These are phyloP conservation scores for Cephalotes varians DNA, from an alignment of 2,888 invertebrate genomes.

Conservation along the genomic window DNA sequence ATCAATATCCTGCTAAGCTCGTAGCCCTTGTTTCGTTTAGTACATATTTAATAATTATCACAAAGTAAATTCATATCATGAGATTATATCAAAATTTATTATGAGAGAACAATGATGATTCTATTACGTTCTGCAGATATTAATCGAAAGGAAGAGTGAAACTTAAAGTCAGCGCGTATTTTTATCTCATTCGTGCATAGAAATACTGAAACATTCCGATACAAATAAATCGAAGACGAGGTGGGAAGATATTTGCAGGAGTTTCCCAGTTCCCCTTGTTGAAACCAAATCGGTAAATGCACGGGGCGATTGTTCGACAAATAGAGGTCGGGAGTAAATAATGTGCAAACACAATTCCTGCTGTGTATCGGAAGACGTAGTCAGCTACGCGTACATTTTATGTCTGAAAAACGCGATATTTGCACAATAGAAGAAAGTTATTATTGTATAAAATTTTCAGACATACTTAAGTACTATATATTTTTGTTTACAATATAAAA, in stretches of 20 bases:
- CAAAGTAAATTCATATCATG: not conserved
- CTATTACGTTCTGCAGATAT: not conserved
- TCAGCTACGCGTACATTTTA: not conserved
- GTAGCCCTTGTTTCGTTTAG: too few relatives aligned
- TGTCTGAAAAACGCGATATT: not conserved
- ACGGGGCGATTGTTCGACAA: slow-evolving; percentile 70
- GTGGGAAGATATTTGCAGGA: slow-evolving; percentile 43
- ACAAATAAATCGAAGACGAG: slow-evolving; percentile 1
- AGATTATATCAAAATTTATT: not conserved
- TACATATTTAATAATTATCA: not conserved
- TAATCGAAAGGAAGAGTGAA: not conserved
- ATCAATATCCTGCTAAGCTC: too few relatives aligned
- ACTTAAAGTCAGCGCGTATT: not conserved
- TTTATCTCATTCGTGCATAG: not conserved
- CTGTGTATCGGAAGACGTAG: not conserved
- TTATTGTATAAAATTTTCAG: not conserved
- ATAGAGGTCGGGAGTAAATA: slow-evolving; percentile 74
- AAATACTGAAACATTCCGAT: slow-evolving; percentile 22
- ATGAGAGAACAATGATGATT: not conserved
- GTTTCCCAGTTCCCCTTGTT: slow-evolving; percentile 32
- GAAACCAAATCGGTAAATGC: slow-evolving; percentile 60
- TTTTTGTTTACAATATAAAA: not conserved
- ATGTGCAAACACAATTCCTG: slow-evolving; percentile 59
- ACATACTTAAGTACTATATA: not conserved
- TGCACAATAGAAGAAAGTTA: not conserved